phyloP scores from a whole-genome alignment of 2,888 invertebrate genomes.

The Epistrophe grossulariae region DNA sequence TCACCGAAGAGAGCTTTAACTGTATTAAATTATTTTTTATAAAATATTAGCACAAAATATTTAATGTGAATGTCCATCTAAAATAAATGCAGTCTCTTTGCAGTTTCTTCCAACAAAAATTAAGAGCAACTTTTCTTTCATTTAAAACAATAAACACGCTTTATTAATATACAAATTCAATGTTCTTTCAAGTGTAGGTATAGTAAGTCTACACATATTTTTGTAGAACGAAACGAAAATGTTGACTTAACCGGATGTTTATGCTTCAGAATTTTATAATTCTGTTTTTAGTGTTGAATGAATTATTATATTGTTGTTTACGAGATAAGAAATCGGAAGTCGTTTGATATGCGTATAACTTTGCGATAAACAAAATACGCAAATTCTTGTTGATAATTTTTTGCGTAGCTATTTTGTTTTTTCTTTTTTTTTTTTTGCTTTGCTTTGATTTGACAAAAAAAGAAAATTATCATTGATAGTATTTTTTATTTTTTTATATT shows the following conservation, averaged over 20 bases:
- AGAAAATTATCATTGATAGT: background rate
- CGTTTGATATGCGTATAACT: background rate
- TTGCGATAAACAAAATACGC: background rate
- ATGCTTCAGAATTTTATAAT: background rate
- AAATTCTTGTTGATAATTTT: background rate
- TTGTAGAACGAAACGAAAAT: background rate
- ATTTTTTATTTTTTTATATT: background rate
- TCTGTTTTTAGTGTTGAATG: background rate
- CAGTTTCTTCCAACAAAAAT: too few relatives aligned
- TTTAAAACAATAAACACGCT: too few relatives aligned
- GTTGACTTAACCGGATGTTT: conserved; percentile 20
- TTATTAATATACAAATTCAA: background rate
- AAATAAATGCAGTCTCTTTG: too few relatives aligned
- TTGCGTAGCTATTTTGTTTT: background rate
- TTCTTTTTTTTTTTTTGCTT: too few relatives aligned
- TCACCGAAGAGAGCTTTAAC: too few relatives aligned
- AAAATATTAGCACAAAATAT: too few relatives aligned
- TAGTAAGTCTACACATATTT: background rate
- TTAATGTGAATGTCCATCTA: too few relatives aligned
- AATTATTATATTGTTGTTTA: background rate
- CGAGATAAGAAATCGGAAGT: conserved; percentile 16
- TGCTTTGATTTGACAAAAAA: background rate
- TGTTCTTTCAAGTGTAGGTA: background rate
- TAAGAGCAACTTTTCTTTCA: too few relatives aligned
- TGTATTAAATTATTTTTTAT: too few relatives aligned